Evolutionary conservation across 2,797 vertebrate genomes (phyloP), one percentile per base, ranked within the genome.

Genomic region (Lophura swinhoii): DNA sequence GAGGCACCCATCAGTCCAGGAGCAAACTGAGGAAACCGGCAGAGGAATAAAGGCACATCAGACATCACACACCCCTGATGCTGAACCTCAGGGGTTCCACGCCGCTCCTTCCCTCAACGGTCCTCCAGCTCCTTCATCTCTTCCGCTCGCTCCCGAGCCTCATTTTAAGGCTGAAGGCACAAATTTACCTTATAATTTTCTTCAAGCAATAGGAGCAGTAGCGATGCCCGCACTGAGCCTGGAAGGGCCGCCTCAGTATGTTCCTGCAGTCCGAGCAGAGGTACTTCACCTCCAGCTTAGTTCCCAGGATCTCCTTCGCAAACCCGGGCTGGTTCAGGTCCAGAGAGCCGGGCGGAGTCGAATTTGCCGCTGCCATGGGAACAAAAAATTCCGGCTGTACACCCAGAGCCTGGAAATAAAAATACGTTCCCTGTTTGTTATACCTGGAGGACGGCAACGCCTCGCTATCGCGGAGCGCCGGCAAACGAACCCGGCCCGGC

Each of bases 221-320:
- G 71, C 99, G 99, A 86, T 99, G 99, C 31, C 99, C 99, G 0
- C 99, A 99, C 96, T 99, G 98, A 1, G 99, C 99, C 97, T 99
- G 99, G 90, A 99, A 98, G 0, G 99, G 99, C 90, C 98, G 98
- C 95, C 99, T 98, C 71, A 99, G 92, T 39, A 99, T 98, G 84
- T 98, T 98, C 96, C 96, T 97, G 95, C 99, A 99, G 62, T 99
- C 98, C 0, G 99, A 99, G 92, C 99, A 99, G 96, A 99, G 98
- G 96, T 99, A 99, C 90, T 99, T 99, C 95, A 98, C 98, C 94
- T 99, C 99, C 94, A 99, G 98, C 73, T 98, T 98, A 31, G 99
- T 98, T 7, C 98, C 98, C 88, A 99, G 97, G 76, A 99, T 98
- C 72, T 97, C 98, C 96, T 97, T 98, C 17, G 98, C 98, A 90